Conservation (phyloP, 1,140 invertebrate species). For the Drosophila orosa region DNA sequence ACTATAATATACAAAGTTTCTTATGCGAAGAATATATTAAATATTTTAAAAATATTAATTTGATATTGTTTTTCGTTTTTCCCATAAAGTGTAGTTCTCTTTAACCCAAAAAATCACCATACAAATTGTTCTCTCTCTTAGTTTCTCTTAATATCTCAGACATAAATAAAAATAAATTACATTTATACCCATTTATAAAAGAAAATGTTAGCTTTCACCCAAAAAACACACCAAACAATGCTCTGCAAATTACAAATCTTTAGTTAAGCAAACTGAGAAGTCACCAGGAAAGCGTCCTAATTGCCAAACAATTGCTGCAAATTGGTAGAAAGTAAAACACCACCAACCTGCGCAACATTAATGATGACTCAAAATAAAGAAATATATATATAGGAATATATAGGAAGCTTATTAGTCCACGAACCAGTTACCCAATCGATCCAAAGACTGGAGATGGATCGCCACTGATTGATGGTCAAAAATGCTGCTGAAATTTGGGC, state of each 20-base stretch:
- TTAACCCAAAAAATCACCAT: neutral
- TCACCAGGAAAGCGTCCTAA: conserved; percentile 34
- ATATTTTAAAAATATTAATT: neutral
- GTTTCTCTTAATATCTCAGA: neutral
- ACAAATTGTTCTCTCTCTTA: neutral
- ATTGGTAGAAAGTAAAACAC: conserved; percentile 79
- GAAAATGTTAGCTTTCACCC: conserved; percentile 60
- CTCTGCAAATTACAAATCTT: conserved; percentile 71
- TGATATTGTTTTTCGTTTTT: neutral
- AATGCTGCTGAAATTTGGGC: conserved; percentile 26
- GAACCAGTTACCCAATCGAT: conserved; percentile 61
- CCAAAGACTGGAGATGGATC: conserved; percentile 1
- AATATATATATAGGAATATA: neutral
- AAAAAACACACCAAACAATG: conserved; percentile 42
- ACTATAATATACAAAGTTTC: no score
- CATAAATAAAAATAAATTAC: conserved; percentile 9
- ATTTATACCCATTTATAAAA: conserved; percentile 3
- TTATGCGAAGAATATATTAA: no score
- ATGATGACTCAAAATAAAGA: conserved; percentile 42
- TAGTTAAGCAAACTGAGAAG: conserved; percentile 69
- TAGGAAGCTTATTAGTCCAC: conserved; percentile 58
- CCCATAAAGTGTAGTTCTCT: neutral
- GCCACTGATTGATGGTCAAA: conserved; percentile 49
- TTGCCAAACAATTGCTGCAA: conserved; percentile 70
- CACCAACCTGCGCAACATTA: conserved; percentile 55